Conservation (phyloP, 2,888 invertebrate species). For the Tinea pellionella region DNA sequence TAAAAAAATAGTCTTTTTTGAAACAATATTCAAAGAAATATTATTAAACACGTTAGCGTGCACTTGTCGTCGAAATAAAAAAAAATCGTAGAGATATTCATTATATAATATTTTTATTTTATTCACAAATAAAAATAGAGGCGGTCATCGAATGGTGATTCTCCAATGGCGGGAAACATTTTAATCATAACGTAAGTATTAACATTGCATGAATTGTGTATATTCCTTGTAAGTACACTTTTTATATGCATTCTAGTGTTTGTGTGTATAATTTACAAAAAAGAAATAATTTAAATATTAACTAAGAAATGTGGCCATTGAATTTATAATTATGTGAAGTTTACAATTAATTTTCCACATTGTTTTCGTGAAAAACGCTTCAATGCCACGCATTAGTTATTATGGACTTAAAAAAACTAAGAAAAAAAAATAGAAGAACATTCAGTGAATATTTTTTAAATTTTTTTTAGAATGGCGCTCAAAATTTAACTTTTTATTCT, state of each 20-base stretch:
- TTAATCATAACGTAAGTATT: slow-evolving; percentile 2
- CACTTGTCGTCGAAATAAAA: too few relatives aligned
- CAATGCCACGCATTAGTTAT: too few relatives aligned
- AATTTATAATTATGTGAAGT: slow-evolving; percentile 11
- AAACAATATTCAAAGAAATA: too few relatives aligned
- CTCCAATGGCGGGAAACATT: slow-evolving; percentile 12
- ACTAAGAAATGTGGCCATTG: background rate
- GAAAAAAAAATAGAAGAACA: too few relatives aligned
- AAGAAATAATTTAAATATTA: slow-evolving; percentile 11
- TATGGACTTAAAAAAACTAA: too few relatives aligned
- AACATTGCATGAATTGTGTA: background rate
- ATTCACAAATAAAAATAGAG: background rate
- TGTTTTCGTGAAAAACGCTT: background rate
- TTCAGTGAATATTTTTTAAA: too few relatives aligned
- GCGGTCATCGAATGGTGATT: slow-evolving; percentile 11
- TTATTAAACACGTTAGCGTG: too few relatives aligned
- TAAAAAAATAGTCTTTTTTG: too few relatives aligned
- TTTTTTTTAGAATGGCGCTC: too few relatives aligned
- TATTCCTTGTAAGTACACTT: too few relatives aligned
- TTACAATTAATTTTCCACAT: background rate
- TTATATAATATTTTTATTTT: background rate
- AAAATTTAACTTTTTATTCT: too few relatives aligned
- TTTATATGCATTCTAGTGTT: slow-evolving; percentile 7
- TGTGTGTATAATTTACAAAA: background rate
- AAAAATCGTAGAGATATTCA: background rate